A percentile compares a stretch with the other conserved stretches of the same genome.
Conservation (phyloP, 2,888 invertebrate species). For the Entomobrya proxima region DNA sequence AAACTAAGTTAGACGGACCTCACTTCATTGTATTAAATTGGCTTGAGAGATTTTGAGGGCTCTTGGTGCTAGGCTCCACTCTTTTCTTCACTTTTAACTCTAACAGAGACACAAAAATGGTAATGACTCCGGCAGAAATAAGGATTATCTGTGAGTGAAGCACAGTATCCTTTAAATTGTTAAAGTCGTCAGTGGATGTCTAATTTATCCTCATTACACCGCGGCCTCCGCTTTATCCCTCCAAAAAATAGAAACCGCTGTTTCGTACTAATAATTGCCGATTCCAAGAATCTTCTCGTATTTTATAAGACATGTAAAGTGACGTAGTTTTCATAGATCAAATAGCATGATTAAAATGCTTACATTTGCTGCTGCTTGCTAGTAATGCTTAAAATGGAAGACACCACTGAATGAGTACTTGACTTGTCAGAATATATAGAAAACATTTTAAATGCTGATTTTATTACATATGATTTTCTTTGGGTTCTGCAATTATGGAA, state of each 20-base stretch:
- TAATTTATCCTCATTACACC: conserved; percentile 51
- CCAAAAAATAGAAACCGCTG: not conserved
- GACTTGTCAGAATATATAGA: conserved; percentile 49
- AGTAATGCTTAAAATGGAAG: not conserved
- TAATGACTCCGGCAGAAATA: not conserved
- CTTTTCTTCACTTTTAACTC: not conserved
- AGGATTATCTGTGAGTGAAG: not conserved
- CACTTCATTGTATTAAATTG: not conserved
- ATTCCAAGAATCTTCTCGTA: not conserved
- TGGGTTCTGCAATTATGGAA: conserved; percentile 49
- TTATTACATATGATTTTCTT: conserved; percentile 21
- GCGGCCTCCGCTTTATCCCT: conserved; percentile 31
- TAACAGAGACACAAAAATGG: not conserved
- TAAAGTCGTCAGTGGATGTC: conserved; percentile 21
- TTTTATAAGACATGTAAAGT: not conserved
- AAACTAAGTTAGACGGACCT: not conserved
- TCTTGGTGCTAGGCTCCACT: not conserved
- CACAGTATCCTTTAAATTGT: not conserved
- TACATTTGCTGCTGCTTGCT: not conserved
- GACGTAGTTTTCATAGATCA: not conserved
- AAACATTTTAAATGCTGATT: conserved; percentile 33
- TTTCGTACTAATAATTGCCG: not conserved
- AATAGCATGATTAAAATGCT: not conserved
- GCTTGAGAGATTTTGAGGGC: conserved; percentile 9
- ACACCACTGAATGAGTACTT: conserved; percentile 26